Evolutionary conservation across 2,113 vertebrate genomes (phyloP).

Genomic region (Saimiri boliviensis): DNA sequence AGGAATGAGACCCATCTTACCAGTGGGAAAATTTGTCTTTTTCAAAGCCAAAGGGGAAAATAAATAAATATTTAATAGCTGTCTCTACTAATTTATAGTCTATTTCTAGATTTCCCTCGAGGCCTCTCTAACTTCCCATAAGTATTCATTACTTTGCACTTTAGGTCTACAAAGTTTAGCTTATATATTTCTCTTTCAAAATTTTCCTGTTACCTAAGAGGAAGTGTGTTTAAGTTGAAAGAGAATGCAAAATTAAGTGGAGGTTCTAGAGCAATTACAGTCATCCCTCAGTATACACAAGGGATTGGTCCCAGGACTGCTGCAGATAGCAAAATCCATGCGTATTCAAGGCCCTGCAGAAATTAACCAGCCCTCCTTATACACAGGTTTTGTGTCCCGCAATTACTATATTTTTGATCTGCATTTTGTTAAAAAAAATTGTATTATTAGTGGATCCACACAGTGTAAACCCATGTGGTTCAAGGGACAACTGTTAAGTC

Average conservation of each 20-base stretch:
- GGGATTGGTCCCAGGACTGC: neutral
- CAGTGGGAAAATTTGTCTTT: neutral
- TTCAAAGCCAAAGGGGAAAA: neutral
- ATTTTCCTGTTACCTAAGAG: neutral
- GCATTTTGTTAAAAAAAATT: neutral
- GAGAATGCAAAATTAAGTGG: neutral
- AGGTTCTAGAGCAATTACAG: neutral
- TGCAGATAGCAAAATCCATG: neutral
- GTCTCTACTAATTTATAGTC: neutral
- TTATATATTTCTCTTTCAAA: neutral
- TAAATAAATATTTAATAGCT: constrained; percentile 47
- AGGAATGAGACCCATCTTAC: neutral
- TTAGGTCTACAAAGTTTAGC: constrained; percentile 1
- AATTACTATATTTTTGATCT: neutral
- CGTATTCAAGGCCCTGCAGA: neutral
- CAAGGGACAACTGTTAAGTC: neutral
- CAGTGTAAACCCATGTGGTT: neutral
- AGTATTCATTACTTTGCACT: constrained; percentile 7
- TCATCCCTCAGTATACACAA: neutral
- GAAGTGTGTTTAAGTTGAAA: neutral
- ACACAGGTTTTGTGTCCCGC: neutral
- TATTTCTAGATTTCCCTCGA: constrained; percentile 42
- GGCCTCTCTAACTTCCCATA: neutral
- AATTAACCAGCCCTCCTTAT: neutral
- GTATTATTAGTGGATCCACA: neutral